A percentile compares a stretch with the other conserved stretches of the same genome.
These are phyloP conservation scores for Dascillus cervinus DNA, from an alignment of 2,888 invertebrate genomes.

Conservation along the genomic window DNA sequence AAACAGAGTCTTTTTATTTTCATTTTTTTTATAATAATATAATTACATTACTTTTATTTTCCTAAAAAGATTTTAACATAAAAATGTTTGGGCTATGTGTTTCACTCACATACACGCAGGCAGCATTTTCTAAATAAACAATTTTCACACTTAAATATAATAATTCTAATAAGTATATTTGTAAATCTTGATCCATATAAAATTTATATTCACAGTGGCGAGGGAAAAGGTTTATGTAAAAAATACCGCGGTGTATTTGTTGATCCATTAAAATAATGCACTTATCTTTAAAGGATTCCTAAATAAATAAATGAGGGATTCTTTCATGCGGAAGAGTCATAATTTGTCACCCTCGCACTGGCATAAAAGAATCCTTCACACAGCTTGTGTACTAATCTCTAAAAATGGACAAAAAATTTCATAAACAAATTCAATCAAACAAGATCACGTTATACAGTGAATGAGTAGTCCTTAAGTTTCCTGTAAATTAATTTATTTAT, in stretches of 20 bases:
- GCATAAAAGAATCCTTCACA: background rate
- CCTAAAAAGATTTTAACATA: slow-evolving; percentile 36
- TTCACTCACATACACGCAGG: slow-evolving; percentile 19
- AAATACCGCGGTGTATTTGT: slow-evolving; percentile 27
- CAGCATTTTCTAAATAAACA: slow-evolving; percentile 35
- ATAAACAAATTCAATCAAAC: slow-evolving; percentile 8
- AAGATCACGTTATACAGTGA: too few relatives aligned
- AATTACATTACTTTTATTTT: slow-evolving; percentile 34
- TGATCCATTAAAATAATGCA: slow-evolving; percentile 31
- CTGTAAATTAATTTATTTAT: slow-evolving; percentile 10
- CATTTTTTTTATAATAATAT: slow-evolving; percentile 31
- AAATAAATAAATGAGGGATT: slow-evolving; percentile 28
- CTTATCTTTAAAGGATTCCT: slow-evolving; percentile 35
- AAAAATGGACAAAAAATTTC: slow-evolving; percentile 10
- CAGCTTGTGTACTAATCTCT: slow-evolving; percentile 1
- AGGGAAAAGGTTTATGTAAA: slow-evolving; percentile 28
- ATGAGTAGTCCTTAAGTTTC: too few relatives aligned
- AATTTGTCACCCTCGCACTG: too few relatives aligned
- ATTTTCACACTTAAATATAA: slow-evolving; percentile 16
- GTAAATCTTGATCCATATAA: slow-evolving; percentile 9
- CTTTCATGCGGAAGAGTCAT: slow-evolving; percentile 23
- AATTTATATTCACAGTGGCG: slow-evolving; percentile 20
- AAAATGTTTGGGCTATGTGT: slow-evolving; percentile 36
- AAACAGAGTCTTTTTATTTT: slow-evolving; percentile 31
- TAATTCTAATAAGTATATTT: slow-evolving; percentile 10